Percentiles rank a stretch among this genome's conserved stretches.
These are phyloP conservation scores for Thecocarcelia acutangulata DNA, from an alignment of 2,888 invertebrate species.

Conservation along the genomic window DNA sequence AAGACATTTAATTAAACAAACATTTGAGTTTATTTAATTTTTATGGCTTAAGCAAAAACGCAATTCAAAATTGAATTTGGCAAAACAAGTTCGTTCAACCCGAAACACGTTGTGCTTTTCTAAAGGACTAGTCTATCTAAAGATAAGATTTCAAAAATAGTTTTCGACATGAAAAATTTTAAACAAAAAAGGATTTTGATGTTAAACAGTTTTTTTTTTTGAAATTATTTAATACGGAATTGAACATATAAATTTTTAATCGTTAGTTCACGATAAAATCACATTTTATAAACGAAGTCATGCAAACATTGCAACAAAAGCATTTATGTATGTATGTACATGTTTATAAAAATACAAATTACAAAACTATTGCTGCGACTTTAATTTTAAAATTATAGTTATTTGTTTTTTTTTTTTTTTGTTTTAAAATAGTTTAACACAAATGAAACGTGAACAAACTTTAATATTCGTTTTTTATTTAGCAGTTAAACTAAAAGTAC, in stretches of 20 bases:
- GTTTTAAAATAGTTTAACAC: constrained; percentile 6
- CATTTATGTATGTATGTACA: background rate
- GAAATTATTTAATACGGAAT: background rate
- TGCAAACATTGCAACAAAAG: background rate
- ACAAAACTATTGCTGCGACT: background rate
- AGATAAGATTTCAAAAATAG: no score
- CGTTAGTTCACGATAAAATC: background rate
- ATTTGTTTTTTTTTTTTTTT: background rate
- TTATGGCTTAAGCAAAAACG: no score
- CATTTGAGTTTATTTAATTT: no score
- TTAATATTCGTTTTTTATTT: no score
- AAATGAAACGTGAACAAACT: no score
- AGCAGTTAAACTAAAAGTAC: constrained; percentile 20
- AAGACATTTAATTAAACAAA: no score
- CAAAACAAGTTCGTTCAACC: no score
- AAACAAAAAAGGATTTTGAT: background rate
- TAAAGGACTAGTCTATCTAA: no score
- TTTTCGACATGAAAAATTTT: no score
- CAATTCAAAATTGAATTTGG: no score
- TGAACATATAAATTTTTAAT: background rate
- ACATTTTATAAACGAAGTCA: background rate
- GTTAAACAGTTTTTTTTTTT: no score
- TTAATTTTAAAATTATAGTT: background rate
- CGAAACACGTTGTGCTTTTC: no score
- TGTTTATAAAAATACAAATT: background rate